Base-by-base conservation (phyloP, 2,113 vertebrate species). In the Clupea harengus region DNA sequence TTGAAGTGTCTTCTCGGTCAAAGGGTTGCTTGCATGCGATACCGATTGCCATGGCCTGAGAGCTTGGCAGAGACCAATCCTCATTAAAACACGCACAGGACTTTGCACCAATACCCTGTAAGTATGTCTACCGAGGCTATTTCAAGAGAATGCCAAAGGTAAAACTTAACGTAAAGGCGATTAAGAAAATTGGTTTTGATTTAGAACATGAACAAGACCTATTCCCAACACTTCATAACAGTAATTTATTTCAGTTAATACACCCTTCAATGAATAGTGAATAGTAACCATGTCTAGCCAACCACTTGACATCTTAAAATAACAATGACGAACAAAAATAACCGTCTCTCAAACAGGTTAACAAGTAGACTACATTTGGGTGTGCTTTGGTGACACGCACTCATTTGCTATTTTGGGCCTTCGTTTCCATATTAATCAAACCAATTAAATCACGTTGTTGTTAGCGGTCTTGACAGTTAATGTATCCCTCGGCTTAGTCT, bases 401-500 rank as follows among this genome's bases (percentile, higher is more conserved):
- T 32, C 15, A 82, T 83, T 6, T 84, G 18, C 84, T 57, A 84
- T 22, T 47, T 57, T 50, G 17, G 82, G 57, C 44, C 10, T 46
- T 1, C 18, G 75, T 6, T 46, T 84, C 57, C 25, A 9, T 28
- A 57, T 90, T 83, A 85, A 89, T 91, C 89, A 81, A 84, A 87
- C 85, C 90, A 87, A 88, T 88, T 89, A 89, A 88, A 89, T 84
- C 87, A 86, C 87, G 81, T 81, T 22, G 82, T 90, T 93, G 92
- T 92, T 93, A 92, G 91, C 91, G 91, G 89, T 88, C 83, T 87
- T 88, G 86, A 83, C 92, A 90, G 89, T 92, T 91, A 88, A 83
- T 90, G 86, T 91, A 91, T 93, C 92, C 89, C 89, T 86, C n/a
- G 88, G 91, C 90, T 95, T 93, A 95, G 90, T 93, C 92, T 93